Evolutionary conservation across 2,797 vertebrate genomes (phyloP), one percentile per base, ranked within the genome.

Genomic region (Acanthornis magna): DNA sequence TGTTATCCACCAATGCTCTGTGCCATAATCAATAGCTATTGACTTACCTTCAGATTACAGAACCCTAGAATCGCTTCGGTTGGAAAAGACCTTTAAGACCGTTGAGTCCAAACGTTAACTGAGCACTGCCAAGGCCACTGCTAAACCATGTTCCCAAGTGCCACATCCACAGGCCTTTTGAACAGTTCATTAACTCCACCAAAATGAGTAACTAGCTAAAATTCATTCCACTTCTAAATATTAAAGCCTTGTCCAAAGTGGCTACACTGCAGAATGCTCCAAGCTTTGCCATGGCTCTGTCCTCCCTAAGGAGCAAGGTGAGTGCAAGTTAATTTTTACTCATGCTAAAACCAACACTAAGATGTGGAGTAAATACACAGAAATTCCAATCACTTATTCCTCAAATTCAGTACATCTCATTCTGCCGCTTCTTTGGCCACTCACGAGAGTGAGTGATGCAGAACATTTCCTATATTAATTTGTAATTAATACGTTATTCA

Each of bases 181-280:
- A 66, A 42, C 32, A 72, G 23, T 8, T 54, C 27, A 36, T 29
- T 27, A 40, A 45, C 42, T 78, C 25, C 14, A 18, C 32, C 34
- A 88, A 79, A 62, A 70, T 1, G 0, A 85, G 8, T 42, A 73
- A 65, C 13, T 15, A 80, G 29, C 14, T 40, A 22, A 61, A 88
- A 65, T 14, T 17, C 75, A 34, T 60, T 51, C 45, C 12, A 45
- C 17, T 50, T 58, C 14, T 29, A 51, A 74, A 30, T 51, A 60
- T 53, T 16, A n/a, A 90, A 83, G 20, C 10, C 7, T 7, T n/a
- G 32, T 48, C 34, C 42, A 34, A 88, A 55, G 12, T 4, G 13
- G 65, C 22, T 36, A 27, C 10, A 3, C 2, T 29, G 9, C 1
- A 1, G 51, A 51, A 61, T 0, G 3, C 53, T 45, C 36, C 45